Conservation (phyloP, 92 coral and sea anemone species). For the Paramuricea clavata region DNA sequence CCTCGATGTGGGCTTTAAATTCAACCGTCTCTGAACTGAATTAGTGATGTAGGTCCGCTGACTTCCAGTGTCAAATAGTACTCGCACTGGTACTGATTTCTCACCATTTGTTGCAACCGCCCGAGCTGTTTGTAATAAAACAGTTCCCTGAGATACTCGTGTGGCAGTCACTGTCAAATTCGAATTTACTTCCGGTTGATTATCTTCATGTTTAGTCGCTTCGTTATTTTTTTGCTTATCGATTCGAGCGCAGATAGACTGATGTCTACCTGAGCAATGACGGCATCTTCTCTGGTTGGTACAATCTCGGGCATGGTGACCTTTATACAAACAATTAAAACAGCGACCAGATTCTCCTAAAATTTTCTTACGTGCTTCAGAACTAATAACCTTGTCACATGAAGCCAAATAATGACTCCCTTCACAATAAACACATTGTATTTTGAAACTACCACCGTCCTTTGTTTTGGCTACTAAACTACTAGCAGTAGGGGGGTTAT, state of each 20-base stretch:
- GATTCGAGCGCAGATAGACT: constrained; percentile 50
- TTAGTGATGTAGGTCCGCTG: constrained; percentile 26
- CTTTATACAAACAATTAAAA: constrained; percentile 24
- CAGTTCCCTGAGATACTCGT: neutral
- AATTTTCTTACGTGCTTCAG: constrained; percentile 17
- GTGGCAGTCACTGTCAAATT: constrained; percentile 27
- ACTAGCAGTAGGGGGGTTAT: too few species aligned
- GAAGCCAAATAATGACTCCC: constrained; percentile 48
- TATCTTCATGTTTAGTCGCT: too few species aligned
- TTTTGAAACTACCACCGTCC: too few species aligned
- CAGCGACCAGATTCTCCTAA: constrained; percentile 26
- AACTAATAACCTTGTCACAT: constrained; percentile 24
- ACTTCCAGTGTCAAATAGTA: constrained; percentile 35
- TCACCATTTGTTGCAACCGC: constrained; percentile 61
- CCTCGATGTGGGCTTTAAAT: neutral
- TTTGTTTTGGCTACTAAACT: too few species aligned
- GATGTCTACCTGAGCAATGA: constrained; percentile 42
- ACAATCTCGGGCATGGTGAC: constrained; percentile 42
- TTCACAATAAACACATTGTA: constrained; percentile 28
- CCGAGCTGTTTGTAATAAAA: constrained; percentile 69
- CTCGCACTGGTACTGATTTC: constrained; percentile 19
- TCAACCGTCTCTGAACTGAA: neutral
- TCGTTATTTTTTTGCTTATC: too few species aligned
- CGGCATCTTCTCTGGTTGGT: constrained; percentile 32
- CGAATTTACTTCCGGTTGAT: too few species aligned